Evolutionary conservation across 2,113 vertebrate genomes (phyloP).

Genomic region (Thalassarche chlororhynchos): DNA sequence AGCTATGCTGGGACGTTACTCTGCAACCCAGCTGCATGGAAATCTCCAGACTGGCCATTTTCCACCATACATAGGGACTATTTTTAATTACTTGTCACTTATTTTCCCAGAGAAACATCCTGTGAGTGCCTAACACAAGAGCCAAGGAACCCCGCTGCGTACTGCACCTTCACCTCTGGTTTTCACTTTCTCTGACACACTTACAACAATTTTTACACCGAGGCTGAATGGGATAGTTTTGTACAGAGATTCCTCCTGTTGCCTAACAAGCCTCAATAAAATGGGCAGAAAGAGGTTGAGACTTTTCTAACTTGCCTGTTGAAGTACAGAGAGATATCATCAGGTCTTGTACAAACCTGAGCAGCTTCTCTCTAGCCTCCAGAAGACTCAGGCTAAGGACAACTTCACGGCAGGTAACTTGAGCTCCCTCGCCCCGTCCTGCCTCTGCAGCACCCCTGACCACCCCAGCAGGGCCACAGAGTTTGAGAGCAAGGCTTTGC

Average conservation of each 20-base stretch:
- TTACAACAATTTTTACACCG: not conserved
- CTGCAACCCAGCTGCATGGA: not conserved
- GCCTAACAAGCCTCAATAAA: not conserved
- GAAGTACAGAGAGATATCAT: not conserved
- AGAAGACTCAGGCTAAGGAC: not conserved
- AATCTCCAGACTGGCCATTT: not conserved
- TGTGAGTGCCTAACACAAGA: not conserved
- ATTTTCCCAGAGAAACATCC: not conserved
- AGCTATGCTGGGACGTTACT: not conserved
- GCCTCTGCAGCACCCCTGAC: not conserved
- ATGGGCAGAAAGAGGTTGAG: not conserved
- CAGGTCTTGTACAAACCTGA: not conserved
- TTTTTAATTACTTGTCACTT: not conserved
- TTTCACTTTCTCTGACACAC: not conserved
- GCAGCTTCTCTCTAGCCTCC: not conserved
- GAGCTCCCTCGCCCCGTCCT: not conserved
- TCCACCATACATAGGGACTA: not conserved
- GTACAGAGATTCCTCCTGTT: not conserved
- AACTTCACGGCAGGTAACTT: not conserved
- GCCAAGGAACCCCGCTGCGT: accelerated
- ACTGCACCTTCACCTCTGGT: not conserved
- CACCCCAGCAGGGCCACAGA: not conserved
- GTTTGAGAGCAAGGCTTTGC: not conserved
- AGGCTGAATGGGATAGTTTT: not conserved
- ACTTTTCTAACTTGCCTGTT: not conserved